Conservation (phyloP, 2,888 invertebrate species). For the Sepioteuthis lessoniana region DNA sequence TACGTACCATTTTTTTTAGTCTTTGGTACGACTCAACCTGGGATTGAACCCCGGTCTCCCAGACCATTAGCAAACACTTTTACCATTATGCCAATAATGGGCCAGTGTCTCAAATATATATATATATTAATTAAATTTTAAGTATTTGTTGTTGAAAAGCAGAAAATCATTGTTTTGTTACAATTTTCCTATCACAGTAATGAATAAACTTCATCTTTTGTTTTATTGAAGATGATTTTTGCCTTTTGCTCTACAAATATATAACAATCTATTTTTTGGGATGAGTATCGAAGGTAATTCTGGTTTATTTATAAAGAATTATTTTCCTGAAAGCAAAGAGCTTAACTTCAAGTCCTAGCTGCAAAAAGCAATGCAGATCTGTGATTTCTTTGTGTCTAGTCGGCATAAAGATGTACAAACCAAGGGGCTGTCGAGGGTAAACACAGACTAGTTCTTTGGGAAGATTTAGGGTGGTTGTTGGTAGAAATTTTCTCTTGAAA, state of each 20-base stretch:
- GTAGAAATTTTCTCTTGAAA: neutral
- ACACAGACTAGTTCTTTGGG: neutral
- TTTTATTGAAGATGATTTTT: neutral
- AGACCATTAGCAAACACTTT: too few species aligned
- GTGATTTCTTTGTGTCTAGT: constrained; percentile 21
- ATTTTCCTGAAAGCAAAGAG: neutral
- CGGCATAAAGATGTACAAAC: neutral
- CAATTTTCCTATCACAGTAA: too few species aligned
- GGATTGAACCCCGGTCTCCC: too few species aligned
- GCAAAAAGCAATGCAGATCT: neutral
- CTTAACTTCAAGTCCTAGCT: neutral
- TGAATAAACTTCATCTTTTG: too few species aligned
- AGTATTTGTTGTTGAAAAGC: too few species aligned
- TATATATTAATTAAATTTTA: too few species aligned
- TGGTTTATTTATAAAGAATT: neutral
- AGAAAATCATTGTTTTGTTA: too few species aligned
- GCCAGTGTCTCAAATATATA: too few species aligned
- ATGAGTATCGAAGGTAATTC: neutral
- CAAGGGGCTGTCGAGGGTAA: neutral
- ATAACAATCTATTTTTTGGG: neutral
- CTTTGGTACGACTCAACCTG: too few species aligned
- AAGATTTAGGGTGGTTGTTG: neutral
- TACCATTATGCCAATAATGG: too few species aligned
- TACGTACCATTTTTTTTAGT: too few species aligned
- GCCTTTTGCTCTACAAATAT: neutral